phyloP scores from a whole-genome alignment of 2,797 vertebrate genomes.

The Clarias platycephalus region DNA sequence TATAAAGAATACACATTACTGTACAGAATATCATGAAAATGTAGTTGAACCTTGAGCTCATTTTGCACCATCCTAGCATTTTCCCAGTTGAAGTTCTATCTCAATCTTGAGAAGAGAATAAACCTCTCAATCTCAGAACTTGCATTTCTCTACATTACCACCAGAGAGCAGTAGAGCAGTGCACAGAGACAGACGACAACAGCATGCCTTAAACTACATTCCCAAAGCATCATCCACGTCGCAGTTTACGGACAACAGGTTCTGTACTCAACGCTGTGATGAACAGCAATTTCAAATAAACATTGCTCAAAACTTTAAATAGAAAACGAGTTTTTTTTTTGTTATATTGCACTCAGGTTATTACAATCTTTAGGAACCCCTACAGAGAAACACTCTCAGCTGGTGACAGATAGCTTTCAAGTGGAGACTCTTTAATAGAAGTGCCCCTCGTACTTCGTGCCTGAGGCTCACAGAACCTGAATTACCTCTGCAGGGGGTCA shows the following conservation, averaged over 20 bases:
- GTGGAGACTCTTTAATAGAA: constrained; percentile 14
- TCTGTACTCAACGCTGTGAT: not conserved
- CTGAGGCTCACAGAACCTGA: constrained; percentile 14
- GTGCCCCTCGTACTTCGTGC: constrained; percentile 16
- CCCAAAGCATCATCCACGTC: not conserved
- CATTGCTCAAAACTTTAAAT: not conserved
- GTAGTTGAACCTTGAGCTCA: not conserved
- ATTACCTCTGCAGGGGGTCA: constrained; percentile 34
- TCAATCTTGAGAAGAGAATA: not conserved
- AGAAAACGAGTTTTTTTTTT: not conserved
- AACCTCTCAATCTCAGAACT: too few species aligned
- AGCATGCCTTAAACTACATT: not conserved
- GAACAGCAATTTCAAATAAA: not conserved
- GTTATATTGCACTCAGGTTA: not conserved
- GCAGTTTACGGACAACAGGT: not conserved
- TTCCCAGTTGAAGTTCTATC: not conserved
- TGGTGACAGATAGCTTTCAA: constrained; percentile 44
- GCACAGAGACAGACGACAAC: not conserved
- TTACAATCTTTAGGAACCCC: not conserved
- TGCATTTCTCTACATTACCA: constrained; percentile 21
- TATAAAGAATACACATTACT: too few species aligned
- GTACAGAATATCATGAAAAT: too few species aligned
- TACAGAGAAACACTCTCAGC: not conserved
- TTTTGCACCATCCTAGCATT: not conserved
- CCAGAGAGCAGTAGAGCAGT: constrained; percentile 47